Evolutionary conservation across 2,113 vertebrate genomes (phyloP), one percentile per base, ranked within the genome.

Genomic region (Cettia cetti): DNA sequence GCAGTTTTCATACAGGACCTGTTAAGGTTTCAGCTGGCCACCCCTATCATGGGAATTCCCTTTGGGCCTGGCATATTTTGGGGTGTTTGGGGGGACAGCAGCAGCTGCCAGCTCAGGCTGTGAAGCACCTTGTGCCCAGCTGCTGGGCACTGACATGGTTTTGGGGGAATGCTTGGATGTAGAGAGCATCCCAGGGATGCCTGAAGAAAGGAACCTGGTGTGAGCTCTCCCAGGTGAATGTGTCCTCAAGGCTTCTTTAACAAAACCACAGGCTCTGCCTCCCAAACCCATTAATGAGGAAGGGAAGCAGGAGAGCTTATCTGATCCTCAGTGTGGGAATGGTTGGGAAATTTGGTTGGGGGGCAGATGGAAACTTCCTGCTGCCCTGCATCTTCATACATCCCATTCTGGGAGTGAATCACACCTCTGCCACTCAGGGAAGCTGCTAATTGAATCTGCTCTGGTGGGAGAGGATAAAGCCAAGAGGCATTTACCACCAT

Each of bases 391-490:
- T 66, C 85, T 90, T 84, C 37, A 50, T 12, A 19, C 1, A 1
- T 42, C 92, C 70, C 5, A 0, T 82, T 71, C 82, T 69, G 89
- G 70, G 85, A 90, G 63, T 52, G 40, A 86, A 68, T 80, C 86
- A 60, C 82, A 66, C 47, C 49, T 56, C 86, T 95, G 91, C 57
- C 70, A 13, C 75, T 60, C 28, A 4, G 91, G 71, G 63, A 90
- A 90, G 63, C 53, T 88, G 70, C 66, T 92, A 35, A 92, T 68
- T 82, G 86, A 63, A 82, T 78, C 85, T 85, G 70, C 66, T 94
- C 57, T 85, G 61, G 45, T 44, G 57, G 71, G 71, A 88, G 63
- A 82, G 57, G 53, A 60, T 60, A 71, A 90, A 95, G 93, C 86
- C 70, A 56, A 82, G 71, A 85, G 89, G 63, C 28, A 47, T 85